Conservation (phyloP, 2,888 invertebrate genomes). For the Microplitis deprimator region DNA sequence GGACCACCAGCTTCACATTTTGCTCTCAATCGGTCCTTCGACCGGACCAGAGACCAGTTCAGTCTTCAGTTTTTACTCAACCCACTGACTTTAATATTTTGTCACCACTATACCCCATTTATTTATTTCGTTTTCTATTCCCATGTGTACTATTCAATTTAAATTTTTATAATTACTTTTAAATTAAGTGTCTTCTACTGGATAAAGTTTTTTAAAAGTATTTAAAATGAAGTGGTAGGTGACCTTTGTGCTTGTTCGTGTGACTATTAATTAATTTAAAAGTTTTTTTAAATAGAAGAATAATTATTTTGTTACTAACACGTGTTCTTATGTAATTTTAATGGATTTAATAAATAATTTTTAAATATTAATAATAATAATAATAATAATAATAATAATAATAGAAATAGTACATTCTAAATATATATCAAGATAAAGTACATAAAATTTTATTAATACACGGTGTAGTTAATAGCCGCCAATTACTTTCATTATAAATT, state of each 20-base stretch:
- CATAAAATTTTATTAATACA: background rate
- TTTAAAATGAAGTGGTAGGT: conserved; percentile 30
- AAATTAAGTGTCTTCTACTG: background rate
- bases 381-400: background rate
- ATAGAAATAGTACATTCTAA: background rate
- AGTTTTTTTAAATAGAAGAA: background rate
- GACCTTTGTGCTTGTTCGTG: conserved; percentile 1
- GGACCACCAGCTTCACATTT: conserved; percentile 18
- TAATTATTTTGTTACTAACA: background rate
- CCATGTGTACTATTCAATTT: background rate
- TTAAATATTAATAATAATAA: background rate
- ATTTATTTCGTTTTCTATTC: background rate
- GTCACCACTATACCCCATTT: background rate
- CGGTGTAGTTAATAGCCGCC: background rate
- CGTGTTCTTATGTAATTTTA: background rate
- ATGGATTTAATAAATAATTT: background rate
- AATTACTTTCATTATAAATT: background rate
- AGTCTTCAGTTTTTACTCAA: background rate
- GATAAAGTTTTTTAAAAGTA: background rate
- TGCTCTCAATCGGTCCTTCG: conserved; percentile 7
- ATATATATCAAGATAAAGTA: background rate
- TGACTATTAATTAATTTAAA: background rate
- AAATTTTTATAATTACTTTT: background rate
- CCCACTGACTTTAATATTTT: background rate
- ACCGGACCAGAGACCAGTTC: conserved; percentile 14